phyloP scores from a whole-genome alignment of 2,888 invertebrate genomes.

The Vanessa cardui region DNA sequence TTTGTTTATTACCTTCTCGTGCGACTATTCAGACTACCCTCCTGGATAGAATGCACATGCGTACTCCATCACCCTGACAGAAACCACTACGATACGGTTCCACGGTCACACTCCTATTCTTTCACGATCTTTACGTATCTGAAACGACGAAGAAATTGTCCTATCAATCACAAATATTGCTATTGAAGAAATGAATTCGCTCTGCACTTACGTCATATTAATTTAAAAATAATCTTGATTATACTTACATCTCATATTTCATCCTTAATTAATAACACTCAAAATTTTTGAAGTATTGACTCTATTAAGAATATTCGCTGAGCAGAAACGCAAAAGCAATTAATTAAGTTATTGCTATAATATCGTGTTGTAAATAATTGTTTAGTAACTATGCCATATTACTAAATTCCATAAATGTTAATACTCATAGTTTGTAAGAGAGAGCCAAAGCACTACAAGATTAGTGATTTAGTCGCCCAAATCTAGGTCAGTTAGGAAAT shows the following conservation, averaged over 20 bases:
- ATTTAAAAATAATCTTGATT: neutral
- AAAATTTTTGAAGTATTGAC: neutral
- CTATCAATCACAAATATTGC: conserved; percentile 47
- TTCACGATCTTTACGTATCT: conserved; percentile 57
- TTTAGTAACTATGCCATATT: too few species aligned
- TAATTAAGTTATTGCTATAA: neutral
- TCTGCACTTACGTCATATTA: conserved; percentile 28
- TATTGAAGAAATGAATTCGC: conserved; percentile 41
- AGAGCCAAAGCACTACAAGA: neutral
- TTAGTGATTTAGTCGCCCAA: neutral
- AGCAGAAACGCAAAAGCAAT: conserved; percentile 5
- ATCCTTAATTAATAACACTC: too few species aligned
- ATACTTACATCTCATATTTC: too few species aligned
- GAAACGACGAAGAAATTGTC: conserved; percentile 66
- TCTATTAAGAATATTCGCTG: neutral
- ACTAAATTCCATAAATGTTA: too few species aligned
- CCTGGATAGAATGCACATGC: conserved; percentile 51
- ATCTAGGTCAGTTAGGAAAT: neutral
- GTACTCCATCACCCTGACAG: conserved; percentile 60
- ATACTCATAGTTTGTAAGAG: too few species aligned
- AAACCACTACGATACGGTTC: conserved; percentile 44
- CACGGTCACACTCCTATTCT: conserved; percentile 48
- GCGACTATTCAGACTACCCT: conserved; percentile 54
- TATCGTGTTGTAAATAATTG: neutral
- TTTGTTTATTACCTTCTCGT: conserved; percentile 60